Conservation (phyloP, 2,797 vertebrate species). For the Pelodytes ibericus region DNA sequence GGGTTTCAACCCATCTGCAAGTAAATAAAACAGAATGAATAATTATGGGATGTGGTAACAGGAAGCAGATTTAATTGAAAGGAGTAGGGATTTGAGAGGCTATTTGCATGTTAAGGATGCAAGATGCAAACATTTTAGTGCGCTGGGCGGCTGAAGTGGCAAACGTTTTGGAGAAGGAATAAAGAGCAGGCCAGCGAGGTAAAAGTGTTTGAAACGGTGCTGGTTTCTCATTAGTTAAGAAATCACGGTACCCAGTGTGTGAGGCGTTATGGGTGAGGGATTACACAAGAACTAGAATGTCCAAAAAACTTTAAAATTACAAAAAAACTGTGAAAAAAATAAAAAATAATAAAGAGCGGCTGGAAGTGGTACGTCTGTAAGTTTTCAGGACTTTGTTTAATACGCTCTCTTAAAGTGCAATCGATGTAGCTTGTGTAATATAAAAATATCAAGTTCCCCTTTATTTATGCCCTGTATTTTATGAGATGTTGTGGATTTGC, state of each 20-base stretch:
- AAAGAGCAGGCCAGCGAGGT: not conserved
- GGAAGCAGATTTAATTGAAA: conserved; percentile 54
- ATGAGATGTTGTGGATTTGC: conserved; percentile 31
- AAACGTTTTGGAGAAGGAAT: conserved; percentile 7
- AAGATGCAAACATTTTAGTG: conserved; percentile 48
- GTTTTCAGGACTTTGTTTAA: conserved; percentile 19
- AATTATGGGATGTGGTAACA: conserved; percentile 55
- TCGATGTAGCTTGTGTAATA: conserved; percentile 48
- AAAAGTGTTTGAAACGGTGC: conserved; percentile 23
- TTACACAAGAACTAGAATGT: conserved; percentile 20
- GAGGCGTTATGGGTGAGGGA: conserved; percentile 30
- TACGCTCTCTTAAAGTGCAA: conserved; percentile 47
- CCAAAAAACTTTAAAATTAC: not conserved
- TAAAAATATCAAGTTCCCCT: conserved; percentile 49
- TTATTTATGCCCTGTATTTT: conserved; percentile 51
- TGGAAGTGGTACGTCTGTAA: not conserved
- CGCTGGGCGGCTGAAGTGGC: conserved; percentile 43
- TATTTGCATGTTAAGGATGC: conserved; percentile 24
- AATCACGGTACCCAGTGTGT: conserved; percentile 12
- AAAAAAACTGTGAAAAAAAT: not conserved
- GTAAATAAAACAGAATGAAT: conserved; percentile 56
- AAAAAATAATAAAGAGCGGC: no score
- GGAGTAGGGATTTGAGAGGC: conserved; percentile 48
- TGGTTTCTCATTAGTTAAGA: conserved; percentile 45
- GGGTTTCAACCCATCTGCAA: conserved; percentile 49